A percentile compares a stretch with the other conserved stretches of the same genome.
phyloP scores from a whole-genome alignment of 2,113 vertebrate species.

The Choloepus hoffmanni region DNA sequence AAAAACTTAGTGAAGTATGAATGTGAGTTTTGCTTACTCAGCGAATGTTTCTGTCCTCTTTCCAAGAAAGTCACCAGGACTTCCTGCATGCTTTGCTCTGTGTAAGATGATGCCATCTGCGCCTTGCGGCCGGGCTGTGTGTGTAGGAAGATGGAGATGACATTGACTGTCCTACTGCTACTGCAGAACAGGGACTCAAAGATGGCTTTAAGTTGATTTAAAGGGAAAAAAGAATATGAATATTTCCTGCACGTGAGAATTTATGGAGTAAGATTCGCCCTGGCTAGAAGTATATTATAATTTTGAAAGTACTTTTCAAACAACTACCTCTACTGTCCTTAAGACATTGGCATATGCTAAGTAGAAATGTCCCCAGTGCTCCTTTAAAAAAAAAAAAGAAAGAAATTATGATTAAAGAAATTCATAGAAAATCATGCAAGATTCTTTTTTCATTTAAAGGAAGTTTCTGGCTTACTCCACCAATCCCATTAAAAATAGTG shows the following conservation, averaged over 20 bases:
- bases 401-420: not conserved
- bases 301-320: not conserved
- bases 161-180: rapidly evolving
- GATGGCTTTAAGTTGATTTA: not conserved
- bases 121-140: not conserved
- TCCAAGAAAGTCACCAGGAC: not conserved
- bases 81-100: not conserved
- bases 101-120: no score
- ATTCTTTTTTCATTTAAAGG: not conserved
- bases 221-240: not conserved
- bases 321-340: not conserved
- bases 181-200: not conserved
- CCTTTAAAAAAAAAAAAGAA: not conserved
- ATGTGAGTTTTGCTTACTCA: no score
- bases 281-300: not conserved
- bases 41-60: not conserved
- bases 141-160: rapidly evolving
- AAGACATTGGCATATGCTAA: not conserved
- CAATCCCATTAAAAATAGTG: not conserved
- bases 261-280: not conserved
- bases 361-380: not conserved
- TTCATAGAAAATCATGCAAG: not conserved
- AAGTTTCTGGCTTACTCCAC: not conserved
- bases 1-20: not conserved
- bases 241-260: not conserved